phyloP scores from a whole-genome alignment of 2,113 vertebrate genomes.

The Bostrychus sinensis region DNA sequence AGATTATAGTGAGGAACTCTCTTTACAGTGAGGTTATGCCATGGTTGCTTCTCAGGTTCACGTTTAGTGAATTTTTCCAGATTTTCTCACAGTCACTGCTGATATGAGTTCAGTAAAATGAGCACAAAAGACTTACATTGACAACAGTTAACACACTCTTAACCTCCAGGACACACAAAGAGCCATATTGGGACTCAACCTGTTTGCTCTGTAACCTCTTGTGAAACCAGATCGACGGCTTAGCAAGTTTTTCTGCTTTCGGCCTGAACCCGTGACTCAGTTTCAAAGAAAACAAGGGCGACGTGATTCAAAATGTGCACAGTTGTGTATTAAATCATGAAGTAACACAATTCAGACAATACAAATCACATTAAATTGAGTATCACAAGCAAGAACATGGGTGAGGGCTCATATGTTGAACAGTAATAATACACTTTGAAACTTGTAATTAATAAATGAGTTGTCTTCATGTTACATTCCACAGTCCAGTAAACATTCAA shows the following conservation, averaged over 20 bases:
- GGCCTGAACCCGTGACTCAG: not conserved
- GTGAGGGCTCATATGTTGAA: not conserved
- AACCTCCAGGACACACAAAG: no score
- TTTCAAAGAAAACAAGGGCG: not conserved
- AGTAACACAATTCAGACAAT: not conserved
- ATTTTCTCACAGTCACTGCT: no score
- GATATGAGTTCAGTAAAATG: not conserved
- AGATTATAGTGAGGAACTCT: no score
- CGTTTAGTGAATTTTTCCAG: no score
- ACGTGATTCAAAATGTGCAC: fast-evolving
- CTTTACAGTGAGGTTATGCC: no score
- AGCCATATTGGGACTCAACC: constrained; percentile 23
- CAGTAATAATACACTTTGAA: not conserved
- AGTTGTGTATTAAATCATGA: not conserved
- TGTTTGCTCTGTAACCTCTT: constrained; percentile 16
- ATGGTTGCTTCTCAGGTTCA: no score
- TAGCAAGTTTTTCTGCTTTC: not conserved
- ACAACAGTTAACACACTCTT: no score
- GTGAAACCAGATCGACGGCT: constrained; percentile 23
- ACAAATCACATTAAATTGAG: no score
- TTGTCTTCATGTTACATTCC: not conserved
- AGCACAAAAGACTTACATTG: no score
- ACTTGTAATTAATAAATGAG: not conserved
- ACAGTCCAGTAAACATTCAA: no score
- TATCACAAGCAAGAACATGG: no score